Percentiles rank a stretch among this genome's conserved stretches.
Conservation (phyloP, 2,113 vertebrate genomes). For the Scatophagus argus region DNA sequence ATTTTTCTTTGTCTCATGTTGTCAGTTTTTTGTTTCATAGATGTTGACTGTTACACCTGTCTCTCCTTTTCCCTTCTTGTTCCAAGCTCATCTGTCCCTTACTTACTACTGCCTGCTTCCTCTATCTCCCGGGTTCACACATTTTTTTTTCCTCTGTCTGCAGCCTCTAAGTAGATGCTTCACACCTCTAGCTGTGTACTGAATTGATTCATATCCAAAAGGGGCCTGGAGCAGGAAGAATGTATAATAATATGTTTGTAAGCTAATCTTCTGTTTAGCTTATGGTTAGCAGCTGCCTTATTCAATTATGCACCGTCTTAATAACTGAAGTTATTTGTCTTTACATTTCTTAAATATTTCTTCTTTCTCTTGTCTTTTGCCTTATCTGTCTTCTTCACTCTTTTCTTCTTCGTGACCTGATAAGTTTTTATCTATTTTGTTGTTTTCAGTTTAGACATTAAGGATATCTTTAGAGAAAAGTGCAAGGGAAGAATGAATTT, state of each 20-base stretch:
- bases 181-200: conserved; percentile 56
- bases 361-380: background rate
- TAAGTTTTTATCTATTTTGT: conserved; percentile 3
- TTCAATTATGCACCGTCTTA: conserved; percentile 65
- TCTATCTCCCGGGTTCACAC: conserved; percentile 24
- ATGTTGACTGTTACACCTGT: conserved; percentile 6
- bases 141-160: background rate
- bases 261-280: conserved; percentile 66
- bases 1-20: conserved; percentile 15
- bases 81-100: conserved; percentile 23
- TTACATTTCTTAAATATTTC: conserved; percentile 42
- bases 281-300: conserved; percentile 53
- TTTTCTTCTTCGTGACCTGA: conserved; percentile 10
- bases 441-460: background rate
- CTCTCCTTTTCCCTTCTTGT: background rate
- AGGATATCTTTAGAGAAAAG: background rate
- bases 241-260: conserved; percentile 59
- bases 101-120: conserved; percentile 11
- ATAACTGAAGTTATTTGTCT: conserved; percentile 56
- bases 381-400: conserved; percentile 3
- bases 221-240: conserved; percentile 40
- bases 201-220: conserved; percentile 59
- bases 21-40: background rate
- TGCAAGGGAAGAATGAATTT: background rate
- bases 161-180: conserved; percentile 48